phyloP scores from a whole-genome alignment of 2,888 invertebrate species.

The Lycia hirtaria region DNA sequence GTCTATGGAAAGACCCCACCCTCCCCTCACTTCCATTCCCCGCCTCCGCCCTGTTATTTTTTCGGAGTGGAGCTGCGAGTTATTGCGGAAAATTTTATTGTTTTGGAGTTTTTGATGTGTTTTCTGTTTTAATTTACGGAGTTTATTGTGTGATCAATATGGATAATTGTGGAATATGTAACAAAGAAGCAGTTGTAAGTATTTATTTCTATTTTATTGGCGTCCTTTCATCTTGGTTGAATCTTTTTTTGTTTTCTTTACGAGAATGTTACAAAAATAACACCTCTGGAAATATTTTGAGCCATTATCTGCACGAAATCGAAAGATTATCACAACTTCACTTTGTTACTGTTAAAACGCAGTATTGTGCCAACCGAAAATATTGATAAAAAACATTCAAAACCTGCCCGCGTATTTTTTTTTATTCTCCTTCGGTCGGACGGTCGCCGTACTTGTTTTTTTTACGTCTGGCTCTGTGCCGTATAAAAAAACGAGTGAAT shows the following conservation, averaged over 20 bases:
- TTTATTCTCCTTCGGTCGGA: constrained; percentile 60
- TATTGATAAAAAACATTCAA: constrained; percentile 69
- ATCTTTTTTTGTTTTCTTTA: constrained; percentile 81
- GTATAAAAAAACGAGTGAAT: constrained; percentile 70
- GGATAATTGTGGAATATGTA: constrained; percentile 82
- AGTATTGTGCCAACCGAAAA: constrained; percentile 46
- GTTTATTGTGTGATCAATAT: constrained; percentile 56
- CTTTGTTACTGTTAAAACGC: constrained; percentile 38
- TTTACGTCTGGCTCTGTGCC: constrained; percentile 80
- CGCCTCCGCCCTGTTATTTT: constrained; percentile 68
- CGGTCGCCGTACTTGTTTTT: constrained; percentile 72
- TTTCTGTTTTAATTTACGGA: constrained; percentile 55
- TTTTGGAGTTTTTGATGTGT: constrained; percentile 64
- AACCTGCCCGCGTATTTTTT: constrained; percentile 84
- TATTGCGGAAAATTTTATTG: constrained; percentile 67
- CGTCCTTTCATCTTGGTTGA: constrained; percentile 59
- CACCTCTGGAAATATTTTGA: constrained; percentile 51
- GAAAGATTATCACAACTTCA: constrained; percentile 33
- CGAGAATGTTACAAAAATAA: constrained; percentile 74
- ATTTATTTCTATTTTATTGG: constrained; percentile 46
- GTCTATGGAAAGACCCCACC: constrained; percentile 23
- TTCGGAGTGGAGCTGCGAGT: constrained; percentile 54
- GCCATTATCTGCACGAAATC: constrained; percentile 38
- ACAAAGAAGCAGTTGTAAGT: constrained; percentile 78
- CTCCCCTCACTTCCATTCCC: constrained; percentile 39